Evolutionary conservation across 1,140 invertebrate genomes (phyloP), one percentile per base, ranked within the genome.

Genomic region (Hylyphantes graminicola): DNA sequence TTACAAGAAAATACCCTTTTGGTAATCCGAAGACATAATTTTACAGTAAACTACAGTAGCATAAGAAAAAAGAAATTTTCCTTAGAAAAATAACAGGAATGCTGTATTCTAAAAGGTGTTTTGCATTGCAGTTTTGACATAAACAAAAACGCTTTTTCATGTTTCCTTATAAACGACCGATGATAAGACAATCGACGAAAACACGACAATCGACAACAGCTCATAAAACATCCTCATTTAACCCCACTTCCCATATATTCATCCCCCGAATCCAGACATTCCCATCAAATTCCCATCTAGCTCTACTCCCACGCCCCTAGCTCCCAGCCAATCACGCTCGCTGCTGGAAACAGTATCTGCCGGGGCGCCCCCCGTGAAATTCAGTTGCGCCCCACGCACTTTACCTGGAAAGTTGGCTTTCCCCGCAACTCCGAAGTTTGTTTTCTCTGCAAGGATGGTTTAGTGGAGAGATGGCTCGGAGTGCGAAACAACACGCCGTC

Each of bases 401-500:
- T 12, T 35, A 21, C 65, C 35, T 35, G 35, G 35, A 35, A 35
- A 35, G 35, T 35, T 35, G 35, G 35, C 19, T 17, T 17, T 9
- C 53, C 12, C 19, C 72, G 53, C 9, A 21, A 17, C 48, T 70
- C 13, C 3, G 67, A 50, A 15, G 48, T 17, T 70, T 11, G 3
- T 53, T 51, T 17, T 53, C 19, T 19, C 54, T n/a, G 64, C 21
- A 67, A 21, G 5, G 35, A 5, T 35, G 35, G 35, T 35, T 15
- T 0, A 55, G 13, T 51, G 53, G 65, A 67, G 53, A 51, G 17
- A 80, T 80, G 77, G 77, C 65, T 67, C 77, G 54, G 13, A 17
- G 15, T 48, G 2, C 50, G 19, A 78, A 53, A 11, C n/a, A 50
- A 21, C 57, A 63, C 19, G 61, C 76, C 8, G 65, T 80, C 55